A percentile compares a stretch with the other conserved stretches of the same genome.
Evolutionary conservation across 2,113 vertebrate genomes (phyloP).

Genomic region (Zosterops japonicus): DNA sequence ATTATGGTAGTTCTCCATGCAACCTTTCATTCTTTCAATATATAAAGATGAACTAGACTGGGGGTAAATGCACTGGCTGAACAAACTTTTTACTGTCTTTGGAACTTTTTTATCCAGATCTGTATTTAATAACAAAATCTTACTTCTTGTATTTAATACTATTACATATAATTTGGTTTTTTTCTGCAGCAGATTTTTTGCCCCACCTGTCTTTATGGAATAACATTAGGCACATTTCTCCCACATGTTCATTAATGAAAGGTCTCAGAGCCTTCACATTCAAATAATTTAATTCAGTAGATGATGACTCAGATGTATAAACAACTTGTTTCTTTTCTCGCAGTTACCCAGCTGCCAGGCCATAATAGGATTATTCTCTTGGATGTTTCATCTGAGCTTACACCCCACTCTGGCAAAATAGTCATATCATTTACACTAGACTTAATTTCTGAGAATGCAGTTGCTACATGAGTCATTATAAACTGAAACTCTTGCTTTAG

Average conservation of each 20-base stretch:
- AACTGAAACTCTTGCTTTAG: conserved; percentile 27
- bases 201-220: neutral
- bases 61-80: neutral
- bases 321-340: conserved; percentile 15
- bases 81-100: neutral
- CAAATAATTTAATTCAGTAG: conserved; percentile 20
- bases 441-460: conserved; percentile 22
- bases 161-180: neutral
- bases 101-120: neutral
- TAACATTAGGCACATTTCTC: neutral
- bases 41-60: neutral
- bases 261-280: neutral
- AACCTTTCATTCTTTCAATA: neutral
- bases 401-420: conserved; percentile 1
- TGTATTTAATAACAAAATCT: neutral
- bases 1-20: neutral
- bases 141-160: neutral
- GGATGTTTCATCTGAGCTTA: conserved; percentile 35
- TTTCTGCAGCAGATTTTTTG: neutral
- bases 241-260: neutral
- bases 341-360: conserved; percentile 17
- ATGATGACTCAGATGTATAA: conserved; percentile 41
- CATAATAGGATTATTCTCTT: conserved; percentile 19
- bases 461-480: conserved; percentile 26
- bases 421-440: neutral